Base-by-base conservation (phyloP, 2,113 vertebrate species). In the Mystacornis crossleyi region DNA sequence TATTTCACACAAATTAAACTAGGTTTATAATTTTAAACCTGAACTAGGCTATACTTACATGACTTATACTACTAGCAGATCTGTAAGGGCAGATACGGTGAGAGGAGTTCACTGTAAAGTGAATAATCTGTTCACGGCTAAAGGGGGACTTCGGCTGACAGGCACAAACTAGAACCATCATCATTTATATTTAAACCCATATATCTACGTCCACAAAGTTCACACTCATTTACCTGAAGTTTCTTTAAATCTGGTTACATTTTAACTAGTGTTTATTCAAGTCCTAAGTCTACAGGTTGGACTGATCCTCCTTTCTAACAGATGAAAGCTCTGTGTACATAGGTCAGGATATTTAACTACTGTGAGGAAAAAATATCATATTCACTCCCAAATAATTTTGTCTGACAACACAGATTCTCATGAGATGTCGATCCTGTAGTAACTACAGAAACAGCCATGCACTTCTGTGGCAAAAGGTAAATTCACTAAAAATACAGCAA, bases 181-280 rank as follows among this genome's bases (percentile, higher is more conserved):
- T 42, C 14, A 58, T 80, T 88, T 75, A 57, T 69, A 82, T 65
- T 69, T 82, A 71, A 91, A 53, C 23, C 21, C 10, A 10, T 43
- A 15, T 7, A 57, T 31, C 69, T 51, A 36, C 1, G 0, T 34
- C 74, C 31, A 43, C 21, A 14, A 40, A 43, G 50, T 88, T 96
- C 69, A 75, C 66, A 80, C 16, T 5, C 19, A 42, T 82, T 85
- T 90, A 65, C 67, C 58, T 77, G 1, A 64, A 91, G 34, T 77
- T 95, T 65, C 66, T 91, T 81, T 84, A 90, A 74, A 88, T 6
- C 38, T 86, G 51, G 92, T 96, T 90, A 93, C 38, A 92, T 73
- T 95, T 96, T 93, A 97, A 96, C 86, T 42, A 40, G 45, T 69
- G 50, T 90, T 90, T 80, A 86, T 33, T 1, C 31, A 93, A 95